Conservation (phyloP, 2,797 vertebrate genomes). For the Vultur gryphus region DNA sequence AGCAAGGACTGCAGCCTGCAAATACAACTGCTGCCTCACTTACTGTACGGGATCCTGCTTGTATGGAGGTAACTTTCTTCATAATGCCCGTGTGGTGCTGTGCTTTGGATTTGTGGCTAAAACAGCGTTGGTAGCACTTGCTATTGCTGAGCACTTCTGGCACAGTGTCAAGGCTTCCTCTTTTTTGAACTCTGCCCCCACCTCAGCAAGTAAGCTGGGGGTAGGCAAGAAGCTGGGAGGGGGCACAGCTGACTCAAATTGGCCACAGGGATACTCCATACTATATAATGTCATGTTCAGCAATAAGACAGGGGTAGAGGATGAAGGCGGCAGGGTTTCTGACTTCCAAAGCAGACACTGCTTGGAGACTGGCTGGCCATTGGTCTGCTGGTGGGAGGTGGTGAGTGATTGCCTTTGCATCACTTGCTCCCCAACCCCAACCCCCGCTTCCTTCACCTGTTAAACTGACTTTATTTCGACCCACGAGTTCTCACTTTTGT, state of each 20-base stretch:
- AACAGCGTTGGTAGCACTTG: rapidly evolving
- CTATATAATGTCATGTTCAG: rapidly evolving
- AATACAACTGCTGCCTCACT: rapidly evolving
- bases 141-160: background rate
- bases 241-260: background rate
- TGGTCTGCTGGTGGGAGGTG: background rate
- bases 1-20: background rate
- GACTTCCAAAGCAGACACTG: background rate
- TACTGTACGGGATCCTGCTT: rapidly evolving
- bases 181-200: background rate
- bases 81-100: rapidly evolving
- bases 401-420: background rate
- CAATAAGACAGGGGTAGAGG: background rate
- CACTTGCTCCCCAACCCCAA: background rate
- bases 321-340: background rate
- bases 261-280: background rate
- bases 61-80: rapidly evolving
- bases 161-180: background rate
- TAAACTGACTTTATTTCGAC: background rate
- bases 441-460: background rate
- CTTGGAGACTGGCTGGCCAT: background rate
- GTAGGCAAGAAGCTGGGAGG: background rate
- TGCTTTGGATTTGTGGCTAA: background rate
- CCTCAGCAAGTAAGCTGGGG: background rate
- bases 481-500: background rate